Evolutionary conservation across 2,113 vertebrate genomes (phyloP).

Genomic region (Dipodomys merriami): DNA sequence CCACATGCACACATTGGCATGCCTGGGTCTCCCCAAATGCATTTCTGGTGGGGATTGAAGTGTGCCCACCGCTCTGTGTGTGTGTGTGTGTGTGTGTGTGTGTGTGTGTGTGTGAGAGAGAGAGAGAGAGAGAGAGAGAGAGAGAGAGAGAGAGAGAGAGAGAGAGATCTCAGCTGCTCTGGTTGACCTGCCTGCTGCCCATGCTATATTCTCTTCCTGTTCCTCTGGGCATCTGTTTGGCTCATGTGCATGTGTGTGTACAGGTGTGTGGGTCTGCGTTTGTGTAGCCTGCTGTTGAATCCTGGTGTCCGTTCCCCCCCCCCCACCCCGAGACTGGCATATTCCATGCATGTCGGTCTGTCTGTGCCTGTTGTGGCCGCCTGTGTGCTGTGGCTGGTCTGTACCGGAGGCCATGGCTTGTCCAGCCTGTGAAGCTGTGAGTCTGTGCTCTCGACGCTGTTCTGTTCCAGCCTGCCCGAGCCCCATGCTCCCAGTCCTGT

Average conservation of each 20-base stretch:
- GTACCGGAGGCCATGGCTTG: slow-evolving; percentile 43
- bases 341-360: slow-evolving; percentile 54
- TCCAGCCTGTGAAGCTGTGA: slow-evolving; percentile 63
- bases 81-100: not conserved
- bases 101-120: too few species aligned
- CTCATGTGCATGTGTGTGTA: not conserved
- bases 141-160: too few species aligned
- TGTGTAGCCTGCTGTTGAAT: not conserved
- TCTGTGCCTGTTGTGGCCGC: not conserved
- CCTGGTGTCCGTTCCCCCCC: slow-evolving; percentile 8
- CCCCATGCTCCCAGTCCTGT: slow-evolving; percentile 76
- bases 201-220: not conserved
- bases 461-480: slow-evolving; percentile 71
- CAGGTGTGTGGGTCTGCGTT: not conserved
- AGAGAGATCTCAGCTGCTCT: slow-evolving; percentile 25
- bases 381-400: slow-evolving; percentile 41
- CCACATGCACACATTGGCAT: not conserved
- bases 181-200: not conserved
- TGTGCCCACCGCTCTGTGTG: not conserved
- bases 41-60: not conserved
- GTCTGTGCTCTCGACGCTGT: slow-evolving; percentile 53
- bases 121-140: too few species aligned
- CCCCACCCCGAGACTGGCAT: slow-evolving; percentile 48
- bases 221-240: not conserved
- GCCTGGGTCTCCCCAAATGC: not conserved